Evolutionary conservation across 2,113 vertebrate genomes (phyloP).

Genomic region (Corythoichthys intestinalis): DNA sequence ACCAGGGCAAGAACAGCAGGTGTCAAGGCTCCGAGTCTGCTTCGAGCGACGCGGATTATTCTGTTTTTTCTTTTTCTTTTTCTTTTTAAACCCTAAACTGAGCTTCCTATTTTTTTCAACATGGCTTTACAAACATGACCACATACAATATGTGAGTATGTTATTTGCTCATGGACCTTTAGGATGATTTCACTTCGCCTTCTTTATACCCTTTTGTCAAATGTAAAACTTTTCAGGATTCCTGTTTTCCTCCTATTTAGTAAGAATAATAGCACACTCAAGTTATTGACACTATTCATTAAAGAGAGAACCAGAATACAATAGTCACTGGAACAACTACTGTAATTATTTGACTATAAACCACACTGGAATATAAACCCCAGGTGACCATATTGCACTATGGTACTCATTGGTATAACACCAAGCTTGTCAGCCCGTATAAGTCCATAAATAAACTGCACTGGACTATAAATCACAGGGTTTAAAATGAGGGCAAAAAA

Average conservation of each 20-base stretch:
- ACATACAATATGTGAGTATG: constrained; percentile 5
- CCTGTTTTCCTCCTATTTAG: background rate
- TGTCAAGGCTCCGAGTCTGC: constrained; percentile 24
- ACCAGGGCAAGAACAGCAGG: constrained; percentile 49
- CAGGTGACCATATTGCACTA: too few species aligned
- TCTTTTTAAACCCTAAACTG: background rate
- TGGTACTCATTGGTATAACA: too few species aligned
- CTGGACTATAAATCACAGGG: too few species aligned
- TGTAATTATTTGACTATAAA: too few species aligned
- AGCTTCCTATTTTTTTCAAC: background rate
- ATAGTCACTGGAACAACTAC: too few species aligned
- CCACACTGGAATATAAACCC: too few species aligned
- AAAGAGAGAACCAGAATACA: too few species aligned
- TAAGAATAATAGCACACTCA: too few species aligned
- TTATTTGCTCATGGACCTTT: background rate
- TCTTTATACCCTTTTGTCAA: background rate
- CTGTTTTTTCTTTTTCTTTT: background rate
- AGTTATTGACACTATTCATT: too few species aligned
- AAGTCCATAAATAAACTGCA: too few species aligned
- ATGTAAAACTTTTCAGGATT: background rate
- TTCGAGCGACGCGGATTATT: constrained; percentile 21
- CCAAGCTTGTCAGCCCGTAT: too few species aligned
- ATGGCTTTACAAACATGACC: constrained; percentile 1
- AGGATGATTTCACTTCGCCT: background rate
- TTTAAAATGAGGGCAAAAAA: too few species aligned